Base-by-base conservation (phyloP, 2,113 vertebrate genomes). In the Psophia crepitans region DNA sequence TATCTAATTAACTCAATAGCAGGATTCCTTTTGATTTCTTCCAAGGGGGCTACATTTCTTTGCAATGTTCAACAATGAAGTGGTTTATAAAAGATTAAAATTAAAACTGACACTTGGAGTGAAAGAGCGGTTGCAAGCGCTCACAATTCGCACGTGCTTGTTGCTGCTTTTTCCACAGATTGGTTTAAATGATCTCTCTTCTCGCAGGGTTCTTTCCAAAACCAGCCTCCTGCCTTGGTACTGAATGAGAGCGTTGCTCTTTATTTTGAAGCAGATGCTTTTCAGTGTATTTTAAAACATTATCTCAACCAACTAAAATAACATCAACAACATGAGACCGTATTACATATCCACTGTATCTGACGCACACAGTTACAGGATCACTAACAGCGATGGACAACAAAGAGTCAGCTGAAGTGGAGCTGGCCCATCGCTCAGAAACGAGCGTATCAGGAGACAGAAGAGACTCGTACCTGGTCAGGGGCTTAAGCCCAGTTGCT, bases 1-100 rank as follows among this genome's bases (percentile, higher is more conserved):
- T 86, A 84, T 73, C 80, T 95, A 96, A 97, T 98, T 97, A 98
- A 90, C 70, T 96, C 89, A 90, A 92, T 84, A 91, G 87, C 87
- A 85, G 85, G 94, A 97, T 85, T 92, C 81, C 94, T 89, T 66
- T 28, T 80, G 53, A 80, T 85, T 92, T 85, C 93, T 81, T 98
- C 97, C 93, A 96, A 93, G 89, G 85, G 53, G 69, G 93, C 86
- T 92, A 85, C 35, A 69, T 94, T 97, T 91, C 95, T 91, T 75
- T 58, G 78, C 70, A 68, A 90, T 33, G 89, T 93, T 58, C 66
- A 95, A 82, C 95, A 90, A 87, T 1, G 66, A 76, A 90, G 85
- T 80, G 76, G 84, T 71, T 96, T 94, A 84, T 48, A 94, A 84
- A 89, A 94, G 90, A 97, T 89, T 84, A 95, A 96, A 90, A 87